Conservation (phyloP, 2,797 vertebrate species). For the Arvicola amphibius region DNA sequence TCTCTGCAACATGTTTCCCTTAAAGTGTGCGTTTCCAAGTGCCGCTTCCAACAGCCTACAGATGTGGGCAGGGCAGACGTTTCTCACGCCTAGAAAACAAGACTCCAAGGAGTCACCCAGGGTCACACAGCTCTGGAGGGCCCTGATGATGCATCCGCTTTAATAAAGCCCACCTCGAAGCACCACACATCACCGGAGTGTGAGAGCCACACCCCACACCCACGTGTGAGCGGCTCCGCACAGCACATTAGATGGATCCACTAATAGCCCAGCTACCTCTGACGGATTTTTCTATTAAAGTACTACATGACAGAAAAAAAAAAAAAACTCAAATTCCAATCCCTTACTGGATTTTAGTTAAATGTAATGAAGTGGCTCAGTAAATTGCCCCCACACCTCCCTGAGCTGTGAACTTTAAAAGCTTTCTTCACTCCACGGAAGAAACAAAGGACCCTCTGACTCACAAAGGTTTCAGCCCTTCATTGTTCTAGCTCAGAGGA, state of each 20-base stretch:
- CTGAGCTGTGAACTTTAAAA: not conserved
- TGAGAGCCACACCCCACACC: not conserved
- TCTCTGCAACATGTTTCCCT: not conserved
- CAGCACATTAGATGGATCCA: not conserved
- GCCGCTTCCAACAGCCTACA: not conserved
- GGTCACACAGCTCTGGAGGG: not conserved
- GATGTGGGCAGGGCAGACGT: not conserved
- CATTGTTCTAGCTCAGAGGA: slow-evolving; percentile 58
- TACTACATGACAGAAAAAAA: not conserved
- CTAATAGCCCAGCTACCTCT: not conserved
- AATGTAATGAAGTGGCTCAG: not conserved
- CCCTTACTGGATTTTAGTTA: not conserved
- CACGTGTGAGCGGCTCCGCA: not conserved
- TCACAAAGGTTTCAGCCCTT: slow-evolving; percentile 35
- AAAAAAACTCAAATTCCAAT: slow-evolving; percentile 34
- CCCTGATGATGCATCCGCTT: not conserved
- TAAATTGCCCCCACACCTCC: not conserved
- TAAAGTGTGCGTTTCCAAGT: not conserved
- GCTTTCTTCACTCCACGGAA: slow-evolving; percentile 11
- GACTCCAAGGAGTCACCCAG: not conserved
- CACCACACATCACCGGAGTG: not conserved
- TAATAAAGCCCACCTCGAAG: too few species aligned
- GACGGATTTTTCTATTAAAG: not conserved
- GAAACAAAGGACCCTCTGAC: slow-evolving; percentile 51
- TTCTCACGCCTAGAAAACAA: not conserved